phyloP scores from a whole-genome alignment of 2,888 invertebrate species.

The Dione vanillae region DNA sequence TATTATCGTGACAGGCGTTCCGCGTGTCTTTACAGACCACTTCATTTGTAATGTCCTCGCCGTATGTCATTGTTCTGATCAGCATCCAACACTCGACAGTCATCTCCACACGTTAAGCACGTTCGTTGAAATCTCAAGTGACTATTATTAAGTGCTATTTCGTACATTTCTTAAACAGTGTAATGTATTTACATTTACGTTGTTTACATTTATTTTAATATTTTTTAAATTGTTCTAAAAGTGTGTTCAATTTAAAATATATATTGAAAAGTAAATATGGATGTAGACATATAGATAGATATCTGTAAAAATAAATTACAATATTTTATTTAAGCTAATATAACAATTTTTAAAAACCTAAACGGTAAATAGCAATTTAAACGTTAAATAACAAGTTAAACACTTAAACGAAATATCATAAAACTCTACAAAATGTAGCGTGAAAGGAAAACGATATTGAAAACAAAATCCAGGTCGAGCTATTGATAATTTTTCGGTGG shows the following conservation, averaged over 20 bases:
- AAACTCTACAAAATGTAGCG: background rate
- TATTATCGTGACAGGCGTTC: background rate
- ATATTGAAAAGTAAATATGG: too few species aligned
- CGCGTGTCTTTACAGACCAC: conserved; percentile 26
- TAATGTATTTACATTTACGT: background rate
- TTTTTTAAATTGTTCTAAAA: background rate
- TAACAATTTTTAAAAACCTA: background rate
- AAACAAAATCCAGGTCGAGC: conserved; percentile 12
- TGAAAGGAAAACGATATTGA: background rate
- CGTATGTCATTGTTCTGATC: conserved; percentile 36
- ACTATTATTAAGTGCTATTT: conserved; percentile 8
- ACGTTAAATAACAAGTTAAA: too few species aligned
- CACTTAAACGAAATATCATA: background rate
- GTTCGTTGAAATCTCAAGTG: conserved; percentile 21
- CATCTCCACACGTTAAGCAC: conserved; percentile 26
- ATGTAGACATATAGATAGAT: too few species aligned
- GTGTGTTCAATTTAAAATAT: too few species aligned
- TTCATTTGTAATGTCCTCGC: conserved; percentile 17
- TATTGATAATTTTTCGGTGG: conserved; percentile 38
- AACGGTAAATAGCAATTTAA: background rate
- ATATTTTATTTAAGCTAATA: too few species aligned
- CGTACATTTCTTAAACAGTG: conserved; percentile 12
- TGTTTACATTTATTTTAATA: background rate
- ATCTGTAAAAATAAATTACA: too few species aligned
- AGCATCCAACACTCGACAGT: conserved; percentile 34